These are phyloP conservation scores for Aegotheles bennettii DNA, from an alignment of 2,113 vertebrate species.

Conservation along the genomic window DNA sequence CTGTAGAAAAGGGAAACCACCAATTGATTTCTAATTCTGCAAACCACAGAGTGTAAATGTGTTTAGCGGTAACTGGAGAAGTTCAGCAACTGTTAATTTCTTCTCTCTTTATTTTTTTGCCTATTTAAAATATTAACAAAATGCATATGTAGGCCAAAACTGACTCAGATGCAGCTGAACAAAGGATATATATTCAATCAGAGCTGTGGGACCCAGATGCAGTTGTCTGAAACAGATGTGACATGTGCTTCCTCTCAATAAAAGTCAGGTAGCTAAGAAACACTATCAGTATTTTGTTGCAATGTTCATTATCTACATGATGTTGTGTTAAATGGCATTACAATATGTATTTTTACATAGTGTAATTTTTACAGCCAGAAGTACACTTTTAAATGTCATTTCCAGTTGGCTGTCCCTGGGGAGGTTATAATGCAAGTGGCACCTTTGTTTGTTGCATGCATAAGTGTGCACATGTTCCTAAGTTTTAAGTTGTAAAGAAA, in stretches of 20 bases:
- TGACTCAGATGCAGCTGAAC: constrained; percentile 13
- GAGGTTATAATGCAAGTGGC: neutral
- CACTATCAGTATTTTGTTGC: constrained; percentile 4
- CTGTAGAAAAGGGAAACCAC: constrained; percentile 37
- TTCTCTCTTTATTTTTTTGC: constrained; percentile 48
- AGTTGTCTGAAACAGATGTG: constrained; percentile 43
- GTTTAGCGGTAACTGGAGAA: constrained; percentile 64
- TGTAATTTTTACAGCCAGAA: constrained; percentile 29
- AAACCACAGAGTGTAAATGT: constrained; percentile 67
- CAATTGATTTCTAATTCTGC: constrained; percentile 65
- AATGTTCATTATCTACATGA: constrained; percentile 5
- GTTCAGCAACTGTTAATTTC: constrained; percentile 68
- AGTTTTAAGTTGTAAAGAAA: neutral
- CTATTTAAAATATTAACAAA: constrained; percentile 62
- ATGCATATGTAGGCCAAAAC: constrained; percentile 29
- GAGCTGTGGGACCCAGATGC: constrained; percentile 4
- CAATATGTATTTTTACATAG: no score
- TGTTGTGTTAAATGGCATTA: constrained; percentile 26
- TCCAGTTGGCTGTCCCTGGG: constrained; percentile 16
- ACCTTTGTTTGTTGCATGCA: constrained; percentile 9
- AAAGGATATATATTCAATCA: constrained; percentile 59
- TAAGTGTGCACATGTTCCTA: neutral
- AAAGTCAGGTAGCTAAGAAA: constrained; percentile 35
- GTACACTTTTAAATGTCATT: constrained; percentile 25
- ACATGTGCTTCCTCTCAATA: constrained; percentile 19